Percentiles rank a stretch among this genome's conserved stretches.
Evolutionary conservation across 2,797 vertebrate species (phyloP).

Genomic region (Chrosomus eos): DNA sequence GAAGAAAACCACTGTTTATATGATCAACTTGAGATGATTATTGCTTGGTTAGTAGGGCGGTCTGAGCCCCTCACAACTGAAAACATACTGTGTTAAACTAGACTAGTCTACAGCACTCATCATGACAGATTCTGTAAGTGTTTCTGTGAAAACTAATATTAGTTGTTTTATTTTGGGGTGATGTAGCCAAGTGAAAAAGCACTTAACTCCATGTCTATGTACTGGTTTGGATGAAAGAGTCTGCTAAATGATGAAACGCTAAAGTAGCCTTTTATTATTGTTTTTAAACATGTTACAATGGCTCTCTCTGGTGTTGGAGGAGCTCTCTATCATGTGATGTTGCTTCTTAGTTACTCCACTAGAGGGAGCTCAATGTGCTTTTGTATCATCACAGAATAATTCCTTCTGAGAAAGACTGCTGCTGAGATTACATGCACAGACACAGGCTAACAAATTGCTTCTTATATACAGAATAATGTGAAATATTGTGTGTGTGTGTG

Average conservation of each 20-base stretch:
- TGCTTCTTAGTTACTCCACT: neutral
- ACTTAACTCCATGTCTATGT: neutral
- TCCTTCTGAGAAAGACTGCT: constrained; percentile 2
- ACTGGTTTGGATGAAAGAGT: constrained; percentile 13
- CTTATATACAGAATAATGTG: neutral
- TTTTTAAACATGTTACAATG: constrained; percentile 28
- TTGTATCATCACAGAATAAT: neutral
- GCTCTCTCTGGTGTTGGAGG: constrained; percentile 25
- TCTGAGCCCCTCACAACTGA: constrained; percentile 5
- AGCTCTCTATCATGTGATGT: neutral
- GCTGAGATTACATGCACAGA: neutral
- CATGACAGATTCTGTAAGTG: neutral
- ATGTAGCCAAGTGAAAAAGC: constrained; percentile 8
- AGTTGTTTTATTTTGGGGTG: neutral
- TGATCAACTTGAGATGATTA: constrained; percentile 40
- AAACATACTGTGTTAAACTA: constrained; percentile 7
- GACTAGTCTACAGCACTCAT: neutral
- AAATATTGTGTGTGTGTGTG: neutral
- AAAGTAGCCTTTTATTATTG: neutral
- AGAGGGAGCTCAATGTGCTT: constrained; percentile 18
- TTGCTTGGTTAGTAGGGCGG: constrained; percentile 29
- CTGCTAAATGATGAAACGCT: neutral
- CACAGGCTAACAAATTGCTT: neutral
- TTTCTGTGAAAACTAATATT: constrained; percentile 13
- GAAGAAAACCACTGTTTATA: constrained; percentile 43